Evolutionary conservation across 2,888 invertebrate species (phyloP).

Genomic region (Synergus japonicus): DNA sequence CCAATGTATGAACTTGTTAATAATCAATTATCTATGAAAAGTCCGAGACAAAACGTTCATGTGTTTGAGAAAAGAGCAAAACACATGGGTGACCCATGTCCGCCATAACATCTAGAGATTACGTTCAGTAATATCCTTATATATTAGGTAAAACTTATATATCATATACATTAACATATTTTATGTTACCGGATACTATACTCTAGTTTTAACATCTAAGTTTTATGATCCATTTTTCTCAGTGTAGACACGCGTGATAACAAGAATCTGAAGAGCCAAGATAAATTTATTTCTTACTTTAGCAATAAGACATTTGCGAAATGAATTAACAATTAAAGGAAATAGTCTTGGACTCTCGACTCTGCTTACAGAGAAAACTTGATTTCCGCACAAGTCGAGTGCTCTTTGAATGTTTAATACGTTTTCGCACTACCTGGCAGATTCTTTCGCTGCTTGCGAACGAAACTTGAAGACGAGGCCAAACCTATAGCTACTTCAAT

Average conservation of each 20-base stretch:
- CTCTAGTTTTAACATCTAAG: no score
- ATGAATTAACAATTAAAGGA: constrained; percentile 37
- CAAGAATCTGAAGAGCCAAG: neutral
- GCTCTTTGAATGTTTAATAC: constrained; percentile 14
- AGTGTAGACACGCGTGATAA: neutral
- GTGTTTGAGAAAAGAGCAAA: no score
- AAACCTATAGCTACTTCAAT: neutral
- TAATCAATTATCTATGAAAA: no score
- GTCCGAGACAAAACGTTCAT: no score
- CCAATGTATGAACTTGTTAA: no score
- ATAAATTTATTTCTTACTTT: constrained; percentile 31
- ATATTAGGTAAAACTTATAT: no score
- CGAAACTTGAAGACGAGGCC: neutral
- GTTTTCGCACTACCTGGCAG: neutral
- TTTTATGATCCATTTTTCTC: no score
- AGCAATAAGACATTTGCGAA: constrained; percentile 34
- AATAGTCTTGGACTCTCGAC: constrained; percentile 12
- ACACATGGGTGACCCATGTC: no score
- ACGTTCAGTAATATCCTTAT: no score
- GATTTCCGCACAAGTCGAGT: constrained; percentile 2
- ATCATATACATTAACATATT: no score
- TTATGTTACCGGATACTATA: no score
- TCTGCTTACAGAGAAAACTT: constrained; percentile 35
- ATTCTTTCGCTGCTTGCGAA: neutral
- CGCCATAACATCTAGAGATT: no score